Evolutionary conservation across 2,888 invertebrate genomes (phyloP), one percentile per base, ranked within the genome.

Genomic region (Archaeoteleia sp.): DNA sequence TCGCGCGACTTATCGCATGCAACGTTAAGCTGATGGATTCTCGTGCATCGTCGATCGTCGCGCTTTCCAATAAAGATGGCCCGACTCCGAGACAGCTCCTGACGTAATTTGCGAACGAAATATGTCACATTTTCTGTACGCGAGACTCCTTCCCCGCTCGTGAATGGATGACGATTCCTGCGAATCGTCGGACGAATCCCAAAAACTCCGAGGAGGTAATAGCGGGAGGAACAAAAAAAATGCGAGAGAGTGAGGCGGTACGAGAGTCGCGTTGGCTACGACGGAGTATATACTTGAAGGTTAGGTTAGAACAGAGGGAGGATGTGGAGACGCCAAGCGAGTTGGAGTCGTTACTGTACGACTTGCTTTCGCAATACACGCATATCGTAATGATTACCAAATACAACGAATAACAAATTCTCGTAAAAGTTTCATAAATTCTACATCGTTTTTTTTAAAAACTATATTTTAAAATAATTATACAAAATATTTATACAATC

Each of bases 211-310:
- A 23, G 7, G 23, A 23, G 23, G 23, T 23, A n/a, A n/a, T n/a
- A n/a, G 23, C 23, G 23, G 23, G 25, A 25, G 25, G 7, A 5
- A 25, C 25, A 6, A 25, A 25, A 25, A 25, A 7, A 25, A 25
- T 6, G 25, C 5, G 25, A 25, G 7, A 25, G 25, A 25, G 25
- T 6, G 25, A 25, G 5, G 7, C 7, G 10, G 12, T 7, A 34
- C 5, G 34, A 34, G 5, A n/a, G 34, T n/a, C 34, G 34, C 34
- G 34, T 34, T 10, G 34, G 5, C 2, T 34, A 13, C 34, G 34
- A 30, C 34, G 34, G 30, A 30, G 30, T 30, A 34, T 13, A 6
- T 13, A 10, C 34, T 34, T 34, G 34, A 34, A 34, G 34, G 34
- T 34, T 34, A 34, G 34, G 34, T 34, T 13, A 6, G 3, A 6